phyloP scores from a whole-genome alignment of 2,113 vertebrate species.

The Synchiropus splendidus region DNA sequence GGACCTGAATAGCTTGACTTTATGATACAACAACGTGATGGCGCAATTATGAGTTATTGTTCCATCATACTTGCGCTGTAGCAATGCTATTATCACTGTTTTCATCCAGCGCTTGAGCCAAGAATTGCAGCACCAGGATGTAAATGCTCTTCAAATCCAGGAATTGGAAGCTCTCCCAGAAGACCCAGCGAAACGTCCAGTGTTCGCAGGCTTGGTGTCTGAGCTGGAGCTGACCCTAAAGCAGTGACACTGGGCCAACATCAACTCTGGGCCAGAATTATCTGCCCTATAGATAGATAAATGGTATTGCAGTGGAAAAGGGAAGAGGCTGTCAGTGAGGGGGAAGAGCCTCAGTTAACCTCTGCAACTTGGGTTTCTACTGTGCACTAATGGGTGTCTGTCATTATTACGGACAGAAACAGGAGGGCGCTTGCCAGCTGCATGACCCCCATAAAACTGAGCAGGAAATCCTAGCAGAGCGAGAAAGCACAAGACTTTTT shows the following conservation, averaged over 20 bases:
- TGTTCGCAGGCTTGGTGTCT: slow-evolving; percentile 25
- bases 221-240: slow-evolving; percentile 39
- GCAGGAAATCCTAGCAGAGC: slow-evolving; percentile 62
- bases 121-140: no score
- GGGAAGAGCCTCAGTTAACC: slow-evolving; percentile 37
- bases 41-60: no score
- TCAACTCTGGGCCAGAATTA: slow-evolving; percentile 44
- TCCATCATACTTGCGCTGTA: no score
- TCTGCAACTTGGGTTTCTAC: slow-evolving; percentile 56
- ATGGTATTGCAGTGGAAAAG: slow-evolving; percentile 36
- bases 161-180: no score
- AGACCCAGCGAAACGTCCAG: no score
- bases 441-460: slow-evolving; percentile 66
- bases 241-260: slow-evolving; percentile 34
- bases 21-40: no score
- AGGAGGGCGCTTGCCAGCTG: slow-evolving; percentile 69
- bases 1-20: no score
- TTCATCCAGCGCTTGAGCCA: no score
- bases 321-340: slow-evolving; percentile 38
- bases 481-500: slow-evolving; percentile 47
- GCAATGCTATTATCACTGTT: no score
- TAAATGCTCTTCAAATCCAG: no score
- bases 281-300: slow-evolving; percentile 47
- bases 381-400: slow-evolving; percentile 59
- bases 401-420: slow-evolving; percentile 64